These are phyloP conservation scores for Ylistrum balloti DNA, from an alignment of 1,140 invertebrate species.

Conservation along the genomic window DNA sequence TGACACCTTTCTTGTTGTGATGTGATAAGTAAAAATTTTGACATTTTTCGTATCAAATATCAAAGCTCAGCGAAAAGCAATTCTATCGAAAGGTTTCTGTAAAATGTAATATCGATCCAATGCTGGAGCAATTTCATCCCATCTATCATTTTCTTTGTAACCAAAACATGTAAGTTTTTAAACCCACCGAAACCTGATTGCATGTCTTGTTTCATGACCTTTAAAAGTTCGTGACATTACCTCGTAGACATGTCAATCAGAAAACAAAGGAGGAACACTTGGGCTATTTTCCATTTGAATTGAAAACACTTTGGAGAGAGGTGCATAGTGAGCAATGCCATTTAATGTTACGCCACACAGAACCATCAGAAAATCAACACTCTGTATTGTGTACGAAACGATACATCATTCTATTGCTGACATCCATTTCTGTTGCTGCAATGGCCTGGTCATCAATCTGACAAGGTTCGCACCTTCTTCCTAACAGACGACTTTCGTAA, in stretches of 20 bases:
- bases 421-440: background rate
- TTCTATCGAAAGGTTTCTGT: too few relatives aligned
- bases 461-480: background rate
- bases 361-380: background rate
- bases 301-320: background rate
- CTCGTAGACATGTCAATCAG: background rate
- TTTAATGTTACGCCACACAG: background rate
- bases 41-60: too few relatives aligned
- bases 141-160: too few relatives aligned
- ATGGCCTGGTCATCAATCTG: background rate
- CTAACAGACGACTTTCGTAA: background rate
- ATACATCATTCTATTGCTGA: background rate
- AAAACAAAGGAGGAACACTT: background rate
- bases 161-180: too few relatives aligned
- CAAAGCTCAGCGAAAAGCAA: too few relatives aligned
- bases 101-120: too few relatives aligned
- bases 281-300: background rate
- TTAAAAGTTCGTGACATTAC: background rate
- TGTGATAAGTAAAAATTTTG: too few relatives aligned
- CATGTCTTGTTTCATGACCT: background rate
- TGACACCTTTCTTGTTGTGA: too few relatives aligned
- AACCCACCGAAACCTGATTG: background rate
- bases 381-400: background rate
- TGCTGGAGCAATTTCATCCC: too few relatives aligned
- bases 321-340: background rate